Base-by-base conservation (phyloP, 23 tunicate species). In the Clavelina lepadiformis region DNA sequence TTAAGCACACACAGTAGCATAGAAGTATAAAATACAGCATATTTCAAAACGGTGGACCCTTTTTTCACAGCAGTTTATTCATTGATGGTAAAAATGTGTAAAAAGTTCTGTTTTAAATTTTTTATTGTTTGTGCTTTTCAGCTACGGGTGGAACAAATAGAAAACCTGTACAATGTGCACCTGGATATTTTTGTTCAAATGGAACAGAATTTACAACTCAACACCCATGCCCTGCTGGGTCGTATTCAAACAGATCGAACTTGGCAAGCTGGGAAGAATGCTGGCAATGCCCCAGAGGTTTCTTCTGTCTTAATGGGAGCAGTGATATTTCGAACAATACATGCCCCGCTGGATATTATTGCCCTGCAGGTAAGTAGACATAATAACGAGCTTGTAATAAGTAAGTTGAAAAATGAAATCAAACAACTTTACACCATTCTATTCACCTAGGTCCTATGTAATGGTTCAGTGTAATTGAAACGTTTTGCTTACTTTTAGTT, bases 291-390 rank as follows among this genome's bases (percentile, higher is more conserved):
- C 98, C 98, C 0, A 72, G 59, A 33, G 98, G 98, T 8, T 66
- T 3, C 8, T 83, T 56, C 37, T 93, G 98, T 50, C 63, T 50
- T 2, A 55, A 52, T 8, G 80, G 75, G 11, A 75, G 89, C 75
- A 89, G 68, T 19, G 28, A 45, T 31, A n/a, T n/a, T n/a, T 76
- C 94, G 2, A 60, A 79, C 28, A 84, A 76, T 5, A 75, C 76
- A 3, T 93, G 98, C 35, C 98, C 93, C 24, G 79, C 88, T 19
- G 98, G 98, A 1, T 83, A 93, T 74, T 93, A 61, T 68, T 93
- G 98, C 74, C 98, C 98, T 32, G 56, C 88, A 60, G 98, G 98
- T 83, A 54, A 33, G 45, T 59, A 8, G 31, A 29, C 51, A 61
- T 18, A 29, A 28, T 56, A 56, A n/a, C n/a, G n/a, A n/a, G n/a